Conservation (phyloP, 1,140 invertebrate genomes). For the Lamellibrachia luymesi region DNA sequence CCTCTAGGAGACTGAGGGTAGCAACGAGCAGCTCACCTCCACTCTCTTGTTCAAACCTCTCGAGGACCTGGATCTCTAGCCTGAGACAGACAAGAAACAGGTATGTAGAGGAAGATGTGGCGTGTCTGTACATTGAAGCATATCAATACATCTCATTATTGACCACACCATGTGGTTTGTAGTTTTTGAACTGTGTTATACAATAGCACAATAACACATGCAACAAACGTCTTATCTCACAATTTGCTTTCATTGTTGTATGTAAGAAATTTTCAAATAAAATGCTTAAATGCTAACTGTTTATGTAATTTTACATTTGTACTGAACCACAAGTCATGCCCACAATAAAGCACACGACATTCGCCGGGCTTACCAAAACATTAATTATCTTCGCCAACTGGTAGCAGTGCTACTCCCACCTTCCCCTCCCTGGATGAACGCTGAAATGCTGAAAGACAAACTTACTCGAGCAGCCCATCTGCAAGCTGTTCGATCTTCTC, state of each 20-base stretch:
- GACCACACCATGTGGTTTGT: no score
- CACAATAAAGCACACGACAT: background rate
- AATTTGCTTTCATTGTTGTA: background rate
- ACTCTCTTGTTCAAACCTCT: constrained; percentile 42
- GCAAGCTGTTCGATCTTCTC: constrained; percentile 20
- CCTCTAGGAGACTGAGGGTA: constrained; percentile 50
- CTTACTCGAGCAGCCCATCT: constrained; percentile 22
- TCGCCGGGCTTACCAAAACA: no score
- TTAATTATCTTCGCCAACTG: background rate
- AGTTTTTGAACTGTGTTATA: no score
- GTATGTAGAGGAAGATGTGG: background rate
- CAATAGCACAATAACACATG: no score
- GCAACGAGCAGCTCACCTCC: constrained; percentile 47
- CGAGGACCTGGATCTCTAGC: constrained; percentile 45
- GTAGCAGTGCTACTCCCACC: background rate
- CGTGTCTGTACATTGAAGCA: background rate
- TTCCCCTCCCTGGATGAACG: background rate
- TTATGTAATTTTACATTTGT: no score
- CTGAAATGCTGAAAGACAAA: background rate
- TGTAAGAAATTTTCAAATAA: no score
- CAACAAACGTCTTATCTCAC: no score
- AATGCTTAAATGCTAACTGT: no score
- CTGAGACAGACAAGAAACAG: constrained; percentile 33
- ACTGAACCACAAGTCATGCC: background rate
- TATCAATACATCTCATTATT: no score